Evolutionary conservation across 2,113 vertebrate species (phyloP).

Genomic region (Labeo catla): DNA sequence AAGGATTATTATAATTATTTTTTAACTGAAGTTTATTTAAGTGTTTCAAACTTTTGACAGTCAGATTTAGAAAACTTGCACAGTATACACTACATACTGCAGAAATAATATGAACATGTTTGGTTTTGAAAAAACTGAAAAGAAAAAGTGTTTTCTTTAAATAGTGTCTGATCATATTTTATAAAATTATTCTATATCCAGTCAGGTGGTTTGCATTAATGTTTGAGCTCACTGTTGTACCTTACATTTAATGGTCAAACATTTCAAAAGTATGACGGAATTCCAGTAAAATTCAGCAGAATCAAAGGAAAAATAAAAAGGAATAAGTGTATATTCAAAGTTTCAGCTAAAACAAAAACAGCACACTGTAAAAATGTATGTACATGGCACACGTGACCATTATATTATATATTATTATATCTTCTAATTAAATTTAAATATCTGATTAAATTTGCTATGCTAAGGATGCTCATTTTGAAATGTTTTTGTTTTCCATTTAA

Average conservation of each 20-base stretch:
- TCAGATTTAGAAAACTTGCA: not conserved
- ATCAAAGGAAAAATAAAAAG: not conserved
- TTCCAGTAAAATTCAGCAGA: not conserved
- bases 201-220: not conserved
- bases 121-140: not conserved
- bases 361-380: conserved; percentile 19
- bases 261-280: not conserved
- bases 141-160: too few relatives aligned
- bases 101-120: not conserved
- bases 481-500: conserved; percentile 11
- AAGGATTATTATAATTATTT: too few relatives aligned
- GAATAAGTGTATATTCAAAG: not conserved
- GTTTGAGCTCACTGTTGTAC: not conserved
- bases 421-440: too few relatives aligned
- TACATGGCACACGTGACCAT: not conserved
- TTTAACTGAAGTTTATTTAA: too few relatives aligned
- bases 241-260: not conserved
- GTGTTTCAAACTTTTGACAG: too few relatives aligned
- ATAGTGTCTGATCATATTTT: not conserved
- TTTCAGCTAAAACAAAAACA: not conserved
- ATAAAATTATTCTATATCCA: not conserved
- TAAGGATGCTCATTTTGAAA: conserved; percentile 32
- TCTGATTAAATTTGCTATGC: not conserved
- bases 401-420: not conserved
- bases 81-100: not conserved